phyloP scores from a whole-genome alignment of 1,140 invertebrate species.

The Agrilus planipennis region DNA sequence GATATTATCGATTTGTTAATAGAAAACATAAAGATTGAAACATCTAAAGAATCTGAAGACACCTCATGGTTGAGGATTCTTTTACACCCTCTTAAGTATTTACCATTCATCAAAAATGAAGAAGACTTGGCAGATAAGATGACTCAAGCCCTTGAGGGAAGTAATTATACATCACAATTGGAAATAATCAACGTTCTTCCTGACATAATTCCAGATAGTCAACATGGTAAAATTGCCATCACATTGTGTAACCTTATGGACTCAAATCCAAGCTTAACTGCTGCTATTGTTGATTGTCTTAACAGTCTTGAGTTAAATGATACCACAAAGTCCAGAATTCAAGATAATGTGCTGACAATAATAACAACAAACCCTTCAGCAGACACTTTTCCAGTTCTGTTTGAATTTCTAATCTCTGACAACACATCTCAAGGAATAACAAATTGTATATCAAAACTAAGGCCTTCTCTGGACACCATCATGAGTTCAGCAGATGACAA shows the following conservation, averaged over 20 bases:
- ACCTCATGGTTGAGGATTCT: slow-evolving; percentile 17
- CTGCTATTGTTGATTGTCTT: slow-evolving; percentile 27
- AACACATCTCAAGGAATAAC: slow-evolving; percentile 13
- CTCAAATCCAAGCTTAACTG: slow-evolving; percentile 19
- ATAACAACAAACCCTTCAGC: slow-evolving; percentile 13
- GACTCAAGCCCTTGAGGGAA: slow-evolving; percentile 27
- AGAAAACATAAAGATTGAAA: slow-evolving; percentile 29
- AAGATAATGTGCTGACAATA: slow-evolving; percentile 21
- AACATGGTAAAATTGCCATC: slow-evolving; percentile 20
- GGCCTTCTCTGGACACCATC: slow-evolving; percentile 21
- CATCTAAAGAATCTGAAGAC: slow-evolving; percentile 18
- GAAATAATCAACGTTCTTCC: slow-evolving; percentile 30
- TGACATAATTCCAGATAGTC: slow-evolving; percentile 25
- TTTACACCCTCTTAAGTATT: slow-evolving; percentile 23
- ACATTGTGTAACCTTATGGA: slow-evolving; percentile 22
- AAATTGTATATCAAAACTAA: slow-evolving; percentile 15
- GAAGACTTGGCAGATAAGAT: slow-evolving; percentile 14
- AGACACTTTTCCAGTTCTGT: slow-evolving; percentile 24
- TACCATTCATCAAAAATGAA: slow-evolving; percentile 24
- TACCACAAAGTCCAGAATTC: slow-evolving; percentile 16
- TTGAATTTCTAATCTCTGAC: slow-evolving; percentile 25
- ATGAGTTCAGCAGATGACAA: slow-evolving; percentile 12
- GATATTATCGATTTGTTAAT: slow-evolving; percentile 33
- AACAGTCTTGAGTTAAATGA: slow-evolving; percentile 22
- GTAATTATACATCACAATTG: slow-evolving; percentile 20